Evolutionary conservation across 2,113 vertebrate species (phyloP), one percentile per base, ranked within the genome.

Genomic region (Eulemur macaco): DNA sequence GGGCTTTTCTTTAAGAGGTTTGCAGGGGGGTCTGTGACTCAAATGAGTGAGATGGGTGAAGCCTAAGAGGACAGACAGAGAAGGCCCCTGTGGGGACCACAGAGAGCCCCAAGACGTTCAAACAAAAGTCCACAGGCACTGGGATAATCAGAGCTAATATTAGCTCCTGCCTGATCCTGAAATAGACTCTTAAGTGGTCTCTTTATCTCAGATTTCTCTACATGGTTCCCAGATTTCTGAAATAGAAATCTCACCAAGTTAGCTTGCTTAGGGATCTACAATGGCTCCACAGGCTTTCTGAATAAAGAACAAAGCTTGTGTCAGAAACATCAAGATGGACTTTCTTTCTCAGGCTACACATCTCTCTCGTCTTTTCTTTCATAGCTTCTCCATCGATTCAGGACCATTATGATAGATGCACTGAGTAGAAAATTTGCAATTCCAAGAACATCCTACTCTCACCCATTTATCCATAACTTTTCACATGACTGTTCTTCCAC

Each of bases 201-300:
- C 29, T 86, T 42, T 64, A 47, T 54, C 14, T 74, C 66, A 52
- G 5, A 31, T 77, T 56, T 42, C 13, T 84, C 68, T 63, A 47
- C 10, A 0, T 25, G 58, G 39, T 18, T 78, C 3, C 74, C 56
- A 88, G 52, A 85, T n/a, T 64, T 84, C 27, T 58, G 60, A 88
- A 94, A 86, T 25, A 94, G 81, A 95, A 91, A 85, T 50, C 73
- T 89, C 54, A 66, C 58, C 39, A 78, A 63, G 25, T 58, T n/a
- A 17, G n/a, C 58, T 50, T 58, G n/a, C 23, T 78, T 45, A 13
- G 37, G 47, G 45, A 60, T 82, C 85, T 91, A 23, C 27, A 37
- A 6, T 23, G 73, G 37, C 13, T 54, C n/a, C 42, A 37, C 18
- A 52, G 50, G 31, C 45, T 39, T 80, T 73, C 64, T 73, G 12